Conservation (phyloP, 2,888 invertebrate genomes). For the Drosophila borealis region DNA sequence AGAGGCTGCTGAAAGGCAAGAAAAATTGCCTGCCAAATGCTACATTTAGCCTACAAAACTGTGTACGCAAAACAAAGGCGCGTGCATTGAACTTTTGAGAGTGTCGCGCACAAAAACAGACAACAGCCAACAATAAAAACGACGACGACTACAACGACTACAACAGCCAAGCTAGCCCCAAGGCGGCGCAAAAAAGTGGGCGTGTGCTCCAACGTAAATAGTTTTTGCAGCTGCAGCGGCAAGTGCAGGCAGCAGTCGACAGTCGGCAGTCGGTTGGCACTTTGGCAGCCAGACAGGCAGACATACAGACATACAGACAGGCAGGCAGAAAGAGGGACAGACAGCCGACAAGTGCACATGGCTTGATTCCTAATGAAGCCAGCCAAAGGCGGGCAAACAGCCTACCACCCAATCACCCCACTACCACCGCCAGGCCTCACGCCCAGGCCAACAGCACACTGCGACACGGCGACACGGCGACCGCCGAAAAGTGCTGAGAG, state of each 20-base stretch:
- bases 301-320: constrained; percentile 37
- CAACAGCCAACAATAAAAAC: constrained; percentile 5
- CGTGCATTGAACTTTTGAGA: constrained; percentile 72
- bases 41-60: constrained; percentile 63
- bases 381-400: constrained; percentile 53
- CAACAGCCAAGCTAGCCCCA: constrained; percentile 15
- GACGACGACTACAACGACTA: background rate
- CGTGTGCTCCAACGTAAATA: constrained; percentile 67
- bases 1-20: constrained; percentile 47
- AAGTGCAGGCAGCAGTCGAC: constrained; percentile 26
- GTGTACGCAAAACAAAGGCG: constrained; percentile 63
- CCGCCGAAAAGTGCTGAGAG: constrained; percentile 64
- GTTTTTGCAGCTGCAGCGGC: constrained; percentile 56
- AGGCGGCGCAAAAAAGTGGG: constrained; percentile 56
- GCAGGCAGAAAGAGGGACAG: constrained; percentile 32
- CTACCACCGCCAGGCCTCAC: background rate
- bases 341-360: constrained; percentile 51
- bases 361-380: constrained; percentile 69
- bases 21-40: constrained; percentile 54
- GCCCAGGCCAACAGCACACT: constrained; percentile 1
- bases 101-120: constrained; percentile 33
- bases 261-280: constrained; percentile 46
- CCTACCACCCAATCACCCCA: background rate
- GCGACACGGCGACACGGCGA: constrained; percentile 38
- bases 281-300: constrained; percentile 45